phyloP scores from a whole-genome alignment of 2,113 vertebrate genomes.

The Mustelus asterias region DNA sequence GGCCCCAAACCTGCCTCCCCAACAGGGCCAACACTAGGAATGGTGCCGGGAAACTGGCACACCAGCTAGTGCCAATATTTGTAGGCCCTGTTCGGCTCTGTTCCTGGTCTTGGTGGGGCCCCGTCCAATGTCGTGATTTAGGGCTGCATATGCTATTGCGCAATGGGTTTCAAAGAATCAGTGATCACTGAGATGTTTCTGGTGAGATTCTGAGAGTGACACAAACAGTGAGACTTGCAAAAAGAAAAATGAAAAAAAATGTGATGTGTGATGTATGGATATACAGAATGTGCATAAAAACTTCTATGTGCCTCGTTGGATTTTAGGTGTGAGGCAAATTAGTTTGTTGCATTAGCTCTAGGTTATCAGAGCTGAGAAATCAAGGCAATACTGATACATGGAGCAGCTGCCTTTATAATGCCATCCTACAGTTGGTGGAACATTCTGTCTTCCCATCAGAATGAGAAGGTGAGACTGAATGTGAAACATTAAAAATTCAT shows the following conservation, averaged over 20 bases:
- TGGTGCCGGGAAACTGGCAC: background rate
- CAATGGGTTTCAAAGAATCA: constrained; percentile 14
- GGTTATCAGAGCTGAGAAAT: background rate
- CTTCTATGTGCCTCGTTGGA: background rate
- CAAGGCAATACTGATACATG: background rate
- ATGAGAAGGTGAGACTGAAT: background rate
- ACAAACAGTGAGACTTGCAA: background rate
- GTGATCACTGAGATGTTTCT: background rate
- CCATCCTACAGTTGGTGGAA: background rate
- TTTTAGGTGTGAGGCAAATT: background rate
- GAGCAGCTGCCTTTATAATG: constrained; percentile 12
- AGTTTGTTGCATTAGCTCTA: background rate
- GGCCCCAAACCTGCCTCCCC: background rate
- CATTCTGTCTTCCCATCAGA: background rate
- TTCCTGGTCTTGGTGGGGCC: background rate
- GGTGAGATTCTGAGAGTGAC: background rate
- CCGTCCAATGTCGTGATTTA: background rate
- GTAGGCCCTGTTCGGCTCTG: no score
- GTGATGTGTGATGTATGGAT: background rate
- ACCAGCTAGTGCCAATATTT: background rate
- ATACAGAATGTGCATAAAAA: constrained; percentile 11
- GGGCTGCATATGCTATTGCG: background rate
- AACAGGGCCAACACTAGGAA: background rate
- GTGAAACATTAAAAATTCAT: background rate
- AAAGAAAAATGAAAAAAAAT: background rate